phyloP scores from a whole-genome alignment of 2,888 invertebrate species.

The Smittia sp. region DNA sequence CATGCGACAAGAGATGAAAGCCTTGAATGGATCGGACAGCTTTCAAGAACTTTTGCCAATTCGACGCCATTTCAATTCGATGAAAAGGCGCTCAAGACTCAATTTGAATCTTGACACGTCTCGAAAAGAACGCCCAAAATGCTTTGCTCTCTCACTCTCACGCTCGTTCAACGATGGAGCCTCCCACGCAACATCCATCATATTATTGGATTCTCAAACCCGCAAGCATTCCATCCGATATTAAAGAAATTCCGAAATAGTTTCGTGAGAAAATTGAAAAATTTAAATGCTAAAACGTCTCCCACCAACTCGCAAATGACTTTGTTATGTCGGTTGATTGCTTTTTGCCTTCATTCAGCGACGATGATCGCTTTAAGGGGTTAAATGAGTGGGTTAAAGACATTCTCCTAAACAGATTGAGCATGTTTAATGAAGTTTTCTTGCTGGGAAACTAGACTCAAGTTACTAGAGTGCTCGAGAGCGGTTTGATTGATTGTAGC shows the following conservation, averaged over 20 bases:
- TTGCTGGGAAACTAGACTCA: no score
- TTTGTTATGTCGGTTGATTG: not conserved
- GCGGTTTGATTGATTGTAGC: no score
- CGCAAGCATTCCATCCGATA: slow-evolving; percentile 27
- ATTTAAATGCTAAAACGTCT: slow-evolving; percentile 24
- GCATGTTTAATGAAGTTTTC: no score
- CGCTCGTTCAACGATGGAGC: no score
- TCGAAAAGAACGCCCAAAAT: not conserved
- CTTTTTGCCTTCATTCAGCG: not conserved
- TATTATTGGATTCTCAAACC: slow-evolving; percentile 8
- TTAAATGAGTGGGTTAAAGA: no score
- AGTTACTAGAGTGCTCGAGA: no score
- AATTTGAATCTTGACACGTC: no score
- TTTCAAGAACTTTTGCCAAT: not conserved
- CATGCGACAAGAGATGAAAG: slow-evolving; percentile 16
- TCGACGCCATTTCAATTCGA: not conserved
- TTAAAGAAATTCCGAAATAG: slow-evolving; percentile 41
- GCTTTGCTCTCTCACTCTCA: not conserved
- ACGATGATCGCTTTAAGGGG: no score
- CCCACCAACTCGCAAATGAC: not conserved
- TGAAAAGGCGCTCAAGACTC: no score
- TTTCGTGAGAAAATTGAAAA: slow-evolving; percentile 41
- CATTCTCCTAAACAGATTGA: no score
- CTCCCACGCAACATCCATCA: not conserved
- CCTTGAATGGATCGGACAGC: not conserved